phyloP scores from a whole-genome alignment of 2,888 invertebrate species.

The Exephanes ischioxanthus region DNA sequence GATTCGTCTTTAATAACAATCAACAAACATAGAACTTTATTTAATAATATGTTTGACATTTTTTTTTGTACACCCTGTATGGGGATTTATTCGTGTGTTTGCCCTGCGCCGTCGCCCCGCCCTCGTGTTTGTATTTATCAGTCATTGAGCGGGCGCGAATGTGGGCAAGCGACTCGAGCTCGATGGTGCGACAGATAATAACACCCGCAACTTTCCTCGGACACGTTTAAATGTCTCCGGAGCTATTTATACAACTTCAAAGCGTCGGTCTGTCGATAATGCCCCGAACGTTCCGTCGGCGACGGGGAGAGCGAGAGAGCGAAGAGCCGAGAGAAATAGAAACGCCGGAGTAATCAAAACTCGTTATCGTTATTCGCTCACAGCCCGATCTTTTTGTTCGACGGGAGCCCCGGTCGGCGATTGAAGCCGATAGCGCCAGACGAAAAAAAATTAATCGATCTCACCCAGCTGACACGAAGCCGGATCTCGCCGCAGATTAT shows the following conservation, averaged over 20 bases:
- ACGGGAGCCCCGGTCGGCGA: neutral
- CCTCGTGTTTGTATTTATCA: conserved; percentile 18
- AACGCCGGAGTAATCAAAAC: conserved; percentile 52
- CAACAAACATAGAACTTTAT: neutral
- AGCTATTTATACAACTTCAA: conserved; percentile 48
- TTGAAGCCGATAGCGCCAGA: neutral
- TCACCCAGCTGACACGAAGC: neutral
- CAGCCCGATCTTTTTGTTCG: conserved; percentile 41
- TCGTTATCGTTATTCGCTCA: conserved; percentile 53
- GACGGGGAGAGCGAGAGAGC: neutral
- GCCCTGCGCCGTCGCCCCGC: neutral
- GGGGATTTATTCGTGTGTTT: neutral
- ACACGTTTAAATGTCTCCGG: conserved; percentile 36
- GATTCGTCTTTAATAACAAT: too few relatives aligned
- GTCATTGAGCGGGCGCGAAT: conserved; percentile 40
- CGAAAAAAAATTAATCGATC: neutral
- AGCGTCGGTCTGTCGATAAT: conserved; percentile 57
- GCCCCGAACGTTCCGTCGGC: neutral
- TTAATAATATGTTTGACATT: neutral
- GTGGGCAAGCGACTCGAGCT: conserved; percentile 10
- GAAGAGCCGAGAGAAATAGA: conserved; percentile 2
- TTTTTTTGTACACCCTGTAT: neutral
- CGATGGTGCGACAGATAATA: conserved; percentile 30
- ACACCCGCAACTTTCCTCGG: conserved; percentile 51
- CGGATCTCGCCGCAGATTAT: neutral